Conservation (phyloP, 2,113 vertebrate genomes). For the Ivindomyrus marchei region DNA sequence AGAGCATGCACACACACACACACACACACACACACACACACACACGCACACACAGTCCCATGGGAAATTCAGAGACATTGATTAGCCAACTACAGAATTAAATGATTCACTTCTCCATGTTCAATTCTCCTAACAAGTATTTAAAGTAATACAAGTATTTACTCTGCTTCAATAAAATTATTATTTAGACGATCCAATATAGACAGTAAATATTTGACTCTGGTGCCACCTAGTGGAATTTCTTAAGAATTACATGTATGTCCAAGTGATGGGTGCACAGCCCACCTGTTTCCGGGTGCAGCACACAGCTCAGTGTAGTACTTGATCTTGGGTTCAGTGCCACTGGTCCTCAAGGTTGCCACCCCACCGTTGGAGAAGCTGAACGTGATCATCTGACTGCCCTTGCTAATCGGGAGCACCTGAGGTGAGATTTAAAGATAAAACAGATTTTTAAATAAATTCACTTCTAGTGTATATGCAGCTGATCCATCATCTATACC, state of each 20-base stretch:
- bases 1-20: neutral
- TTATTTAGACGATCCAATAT: neutral
- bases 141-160: neutral
- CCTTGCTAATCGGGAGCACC: constrained; percentile 86
- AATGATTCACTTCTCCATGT: neutral
- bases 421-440: constrained; percentile 36
- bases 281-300: constrained; percentile 84
- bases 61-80: neutral
- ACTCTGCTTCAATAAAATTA: neutral
- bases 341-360: constrained; percentile 92
- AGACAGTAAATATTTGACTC: neutral
- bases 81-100: neutral
- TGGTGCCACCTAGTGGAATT: neutral
- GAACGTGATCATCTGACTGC: constrained; percentile 97
- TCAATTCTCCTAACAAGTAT: neutral
- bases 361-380: constrained; percentile 87
- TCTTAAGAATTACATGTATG: neutral
- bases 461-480: neutral
- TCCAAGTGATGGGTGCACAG: neutral
- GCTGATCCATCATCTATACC: neutral
- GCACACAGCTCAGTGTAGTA: constrained; percentile 92
- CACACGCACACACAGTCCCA: neutral
- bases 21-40: neutral
- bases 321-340: constrained; percentile 96
- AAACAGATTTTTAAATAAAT: neutral